Evolutionary conservation across 2,888 invertebrate genomes (phyloP).

Genomic region (Sphecodes monilicornis): DNA sequence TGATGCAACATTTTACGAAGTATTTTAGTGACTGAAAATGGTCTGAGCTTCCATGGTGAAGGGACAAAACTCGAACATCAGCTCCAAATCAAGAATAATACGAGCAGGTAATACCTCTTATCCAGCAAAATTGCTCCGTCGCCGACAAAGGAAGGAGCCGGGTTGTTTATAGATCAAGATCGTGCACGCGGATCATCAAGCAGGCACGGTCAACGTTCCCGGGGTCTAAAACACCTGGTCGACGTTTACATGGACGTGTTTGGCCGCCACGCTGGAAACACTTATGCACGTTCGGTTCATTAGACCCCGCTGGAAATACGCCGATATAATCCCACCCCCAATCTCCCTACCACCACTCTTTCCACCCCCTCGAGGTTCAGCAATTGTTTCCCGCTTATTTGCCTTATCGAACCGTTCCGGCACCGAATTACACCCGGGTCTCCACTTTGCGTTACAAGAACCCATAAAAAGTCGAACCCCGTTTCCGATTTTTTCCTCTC

Average conservation of each 20-base stretch:
- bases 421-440: constrained; percentile 54
- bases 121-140: constrained; percentile 15
- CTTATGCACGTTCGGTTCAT: constrained; percentile 70
- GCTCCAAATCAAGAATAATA: not conserved
- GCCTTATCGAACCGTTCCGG: constrained; percentile 64
- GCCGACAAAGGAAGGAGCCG: constrained; percentile 11
- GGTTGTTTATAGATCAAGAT: constrained; percentile 48
- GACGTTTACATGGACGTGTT: constrained; percentile 55
- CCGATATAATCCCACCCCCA: constrained; percentile 52
- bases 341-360: not conserved
- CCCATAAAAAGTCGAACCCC: constrained; percentile 53
- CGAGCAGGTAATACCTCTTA: constrained; percentile 2
- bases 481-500: not conserved
- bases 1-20: not conserved
- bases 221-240: constrained; percentile 60
- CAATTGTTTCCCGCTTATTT: constrained; percentile 72
- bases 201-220: constrained; percentile 39
- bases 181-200: constrained; percentile 39
- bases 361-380: constrained; percentile 35
- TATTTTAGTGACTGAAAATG: not conserved
- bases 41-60: not conserved
- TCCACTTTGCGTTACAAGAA: constrained; percentile 57
- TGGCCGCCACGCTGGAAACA: constrained; percentile 56
- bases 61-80: not conserved
- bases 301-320: constrained; percentile 60